These are phyloP conservation scores for Antheraea yamamai DNA, from an alignment of 2,888 invertebrate species.

Conservation along the genomic window DNA sequence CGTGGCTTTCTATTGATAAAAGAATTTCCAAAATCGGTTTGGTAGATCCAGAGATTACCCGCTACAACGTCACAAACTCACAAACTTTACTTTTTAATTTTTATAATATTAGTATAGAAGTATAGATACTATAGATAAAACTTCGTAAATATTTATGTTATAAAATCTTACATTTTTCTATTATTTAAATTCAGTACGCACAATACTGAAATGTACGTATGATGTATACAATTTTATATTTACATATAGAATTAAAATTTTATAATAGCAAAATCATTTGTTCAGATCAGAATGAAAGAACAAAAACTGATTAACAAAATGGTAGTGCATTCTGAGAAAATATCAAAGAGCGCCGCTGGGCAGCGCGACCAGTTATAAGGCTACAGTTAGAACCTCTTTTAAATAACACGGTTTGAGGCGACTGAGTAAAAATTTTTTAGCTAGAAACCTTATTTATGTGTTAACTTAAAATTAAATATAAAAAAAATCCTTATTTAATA, in stretches of 20 bases:
- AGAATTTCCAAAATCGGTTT: no score
- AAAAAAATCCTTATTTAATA: background rate
- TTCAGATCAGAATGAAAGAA: slow-evolving; percentile 26
- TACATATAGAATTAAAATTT: background rate
- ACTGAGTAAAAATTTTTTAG: slow-evolving; percentile 38
- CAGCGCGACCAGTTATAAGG: slow-evolving; percentile 57
- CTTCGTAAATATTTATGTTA: no score
- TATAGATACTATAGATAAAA: no score
- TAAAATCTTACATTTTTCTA: no score
- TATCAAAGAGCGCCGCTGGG: slow-evolving; percentile 61
- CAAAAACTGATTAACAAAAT: slow-evolving; percentile 55
- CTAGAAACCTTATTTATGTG: slow-evolving; percentile 22
- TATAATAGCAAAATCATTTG: background rate
- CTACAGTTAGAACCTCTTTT: slow-evolving; percentile 39
- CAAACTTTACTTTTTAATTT: no score
- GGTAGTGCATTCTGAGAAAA: slow-evolving; percentile 41
- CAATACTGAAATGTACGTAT: no score
- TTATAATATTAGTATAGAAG: no score
- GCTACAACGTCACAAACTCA: no score
- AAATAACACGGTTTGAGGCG: slow-evolving; percentile 56
- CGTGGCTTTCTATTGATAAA: no score
- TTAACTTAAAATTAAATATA: slow-evolving; percentile 6
- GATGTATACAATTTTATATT: background rate
- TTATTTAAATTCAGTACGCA: no score
- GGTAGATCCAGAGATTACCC: no score